Evolutionary conservation across 2,113 vertebrate species (phyloP).

Genomic region (Crocuta crocuta): DNA sequence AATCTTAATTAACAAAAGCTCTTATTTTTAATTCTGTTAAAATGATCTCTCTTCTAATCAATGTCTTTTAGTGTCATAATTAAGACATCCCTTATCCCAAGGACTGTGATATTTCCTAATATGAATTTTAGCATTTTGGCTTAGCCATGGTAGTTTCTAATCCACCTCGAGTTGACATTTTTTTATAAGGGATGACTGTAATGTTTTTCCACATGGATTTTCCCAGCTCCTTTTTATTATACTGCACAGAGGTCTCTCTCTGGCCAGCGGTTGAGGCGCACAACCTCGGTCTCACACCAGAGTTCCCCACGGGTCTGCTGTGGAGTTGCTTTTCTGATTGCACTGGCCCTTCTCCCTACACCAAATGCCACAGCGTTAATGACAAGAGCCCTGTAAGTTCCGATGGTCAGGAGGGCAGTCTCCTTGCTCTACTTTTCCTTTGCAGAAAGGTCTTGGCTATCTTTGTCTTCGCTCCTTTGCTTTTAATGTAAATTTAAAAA

Average conservation of each 20-base stretch:
- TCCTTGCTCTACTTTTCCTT: neutral
- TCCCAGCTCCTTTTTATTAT: neutral
- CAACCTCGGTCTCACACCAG: neutral
- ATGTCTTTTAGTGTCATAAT: neutral
- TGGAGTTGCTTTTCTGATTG: neutral
- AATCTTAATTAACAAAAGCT: neutral
- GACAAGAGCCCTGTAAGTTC: neutral
- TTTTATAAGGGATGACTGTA: neutral
- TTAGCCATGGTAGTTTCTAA: neutral
- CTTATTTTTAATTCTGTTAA: neutral
- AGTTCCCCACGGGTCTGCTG: fast-evolving
- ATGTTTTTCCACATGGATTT: neutral
- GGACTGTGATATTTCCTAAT: neutral
- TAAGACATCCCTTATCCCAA: neutral
- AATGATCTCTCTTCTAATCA: neutral
- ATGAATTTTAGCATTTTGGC: neutral
- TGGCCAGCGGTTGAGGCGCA: fast-evolving
- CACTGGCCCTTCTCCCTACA: neutral
- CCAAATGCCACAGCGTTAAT: neutral
- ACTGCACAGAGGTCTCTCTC: neutral
- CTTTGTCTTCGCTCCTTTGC: neutral
- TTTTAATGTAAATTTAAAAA: neutral
- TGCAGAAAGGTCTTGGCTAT: neutral
- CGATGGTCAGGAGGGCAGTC: neutral
- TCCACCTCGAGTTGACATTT: neutral